Conservation (phyloP, 2,797 vertebrate species). For the Scomberomorus guttatus region DNA sequence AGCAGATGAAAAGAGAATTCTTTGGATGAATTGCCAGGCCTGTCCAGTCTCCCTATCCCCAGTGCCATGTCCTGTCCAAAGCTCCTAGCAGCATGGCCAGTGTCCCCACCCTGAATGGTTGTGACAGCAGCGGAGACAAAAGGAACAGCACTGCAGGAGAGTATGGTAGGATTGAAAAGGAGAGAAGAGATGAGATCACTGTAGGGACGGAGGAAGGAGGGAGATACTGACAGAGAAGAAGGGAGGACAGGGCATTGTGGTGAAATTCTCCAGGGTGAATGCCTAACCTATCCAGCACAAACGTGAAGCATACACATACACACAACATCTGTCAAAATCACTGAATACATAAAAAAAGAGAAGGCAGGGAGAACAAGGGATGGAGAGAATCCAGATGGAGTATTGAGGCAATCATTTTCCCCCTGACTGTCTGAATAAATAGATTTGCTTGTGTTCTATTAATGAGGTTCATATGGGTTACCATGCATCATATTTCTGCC, state of each 20-base stretch:
- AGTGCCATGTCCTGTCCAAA: slow-evolving; percentile 69
- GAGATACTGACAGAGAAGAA: slow-evolving; percentile 46
- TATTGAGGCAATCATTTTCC: slow-evolving; percentile 75
- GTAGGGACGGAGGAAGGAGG: slow-evolving; percentile 19
- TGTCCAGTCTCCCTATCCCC: slow-evolving; percentile 50
- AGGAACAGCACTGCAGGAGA: slow-evolving; percentile 52
- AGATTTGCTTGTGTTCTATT: slow-evolving; percentile 83
- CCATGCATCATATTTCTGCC: slow-evolving; percentile 80
- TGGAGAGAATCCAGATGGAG: slow-evolving; percentile 62
- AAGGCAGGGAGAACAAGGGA: slow-evolving; percentile 20
- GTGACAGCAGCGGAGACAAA: slow-evolving; percentile 75
- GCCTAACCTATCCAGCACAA: slow-evolving; percentile 15
- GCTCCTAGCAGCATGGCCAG: slow-evolving; percentile 59
- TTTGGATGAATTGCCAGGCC: slow-evolving; percentile 52
- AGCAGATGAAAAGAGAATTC: slow-evolving; percentile 35
- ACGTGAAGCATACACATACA: slow-evolving; percentile 13
- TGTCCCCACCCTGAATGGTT: slow-evolving; percentile 68
- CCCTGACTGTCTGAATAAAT: slow-evolving; percentile 82
- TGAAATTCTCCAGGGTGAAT: slow-evolving; percentile 52
- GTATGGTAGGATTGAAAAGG: slow-evolving; percentile 16
- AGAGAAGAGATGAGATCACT: slow-evolving; percentile 18
- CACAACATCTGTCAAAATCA: slow-evolving; percentile 49
- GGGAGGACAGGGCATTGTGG: slow-evolving; percentile 42
- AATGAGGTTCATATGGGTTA: slow-evolving; percentile 82
- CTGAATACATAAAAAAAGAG: slow-evolving; percentile 42